Base-by-base conservation (phyloP, 1,140 invertebrate species). In the Euwallacea fornicatus region DNA sequence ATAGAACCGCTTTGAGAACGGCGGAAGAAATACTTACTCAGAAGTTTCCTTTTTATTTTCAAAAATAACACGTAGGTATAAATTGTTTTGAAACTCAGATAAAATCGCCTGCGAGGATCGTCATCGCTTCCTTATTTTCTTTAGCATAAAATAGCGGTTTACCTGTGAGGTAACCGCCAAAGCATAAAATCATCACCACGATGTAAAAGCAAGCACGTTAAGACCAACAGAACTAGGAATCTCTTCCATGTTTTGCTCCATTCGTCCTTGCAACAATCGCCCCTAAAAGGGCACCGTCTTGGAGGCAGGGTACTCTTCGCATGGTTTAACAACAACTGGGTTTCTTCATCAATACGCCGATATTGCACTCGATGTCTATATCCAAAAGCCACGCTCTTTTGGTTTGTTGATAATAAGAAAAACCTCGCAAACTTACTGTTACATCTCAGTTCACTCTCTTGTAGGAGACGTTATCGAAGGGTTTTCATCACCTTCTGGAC, bases 401-500 rank as follows among this genome's bases (percentile, higher is more conserved):
- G 11, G 33, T n/a, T 71, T 15, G 21, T 15, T n/a, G 11, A 13
- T 56, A 56, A 56, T n/a, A 8, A 42, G 43, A 43, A 42, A 42
- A 42, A 41, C 21, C 21, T 43, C 59, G 43, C 21, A 61, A 61
- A 61, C 9, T 56, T 61, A 58, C 55, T 33, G n/a, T 42, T 42
- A 15, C 47, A 41, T 16, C 11, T n/a, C 0, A 62, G 33, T 65
- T 13, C 53, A 50, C 53, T 66, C 53, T 67, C 50, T 65, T 33
- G 46, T 42, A 58, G 54, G 21, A 46, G 46, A 64, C 58, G 53
- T 33, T 33, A 68, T 54, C 66, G 63, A 62, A 13, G 56, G 44
- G 59, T 83, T 42, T 81, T 80, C 6, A 86, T 74, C 42, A 86
- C 72, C 73, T 82, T 83, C 61, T 86, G 85, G 9, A 86, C 84